Percentiles rank a stretch among this genome's conserved stretches.
phyloP scores from a whole-genome alignment of 23 tunicate species.

The Trididemnum nubilum region DNA sequence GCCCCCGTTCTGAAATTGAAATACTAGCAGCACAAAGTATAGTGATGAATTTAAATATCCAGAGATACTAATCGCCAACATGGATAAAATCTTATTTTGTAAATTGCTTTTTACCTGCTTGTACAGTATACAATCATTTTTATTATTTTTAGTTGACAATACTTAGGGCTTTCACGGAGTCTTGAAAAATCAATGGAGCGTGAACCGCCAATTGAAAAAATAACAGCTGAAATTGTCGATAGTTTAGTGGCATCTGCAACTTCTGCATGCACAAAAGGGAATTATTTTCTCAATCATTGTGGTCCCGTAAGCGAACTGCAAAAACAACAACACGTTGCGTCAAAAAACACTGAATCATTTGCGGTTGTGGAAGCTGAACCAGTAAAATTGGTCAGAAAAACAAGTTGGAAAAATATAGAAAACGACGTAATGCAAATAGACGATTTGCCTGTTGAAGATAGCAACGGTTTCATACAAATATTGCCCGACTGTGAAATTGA shows the following conservation, averaged over 20 bases:
- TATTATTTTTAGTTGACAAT: too few species aligned
- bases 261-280: neutral
- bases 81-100: too few species aligned
- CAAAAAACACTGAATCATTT: neutral
- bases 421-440: neutral
- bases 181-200: constrained; percentile 12
- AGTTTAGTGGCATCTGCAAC: neutral
- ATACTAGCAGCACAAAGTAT: too few species aligned
- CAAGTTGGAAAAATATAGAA: neutral
- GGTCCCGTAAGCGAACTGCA: neutral
- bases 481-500: too few species aligned
- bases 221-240: constrained; percentile 4
- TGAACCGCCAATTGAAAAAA: neutral
- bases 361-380: neutral
- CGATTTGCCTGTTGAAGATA: too few species aligned
- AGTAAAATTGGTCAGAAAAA: neutral
- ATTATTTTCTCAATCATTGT: neutral
- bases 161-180: neutral
- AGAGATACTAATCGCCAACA: too few species aligned
- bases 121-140: too few species aligned
- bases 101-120: too few species aligned
- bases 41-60: too few species aligned
- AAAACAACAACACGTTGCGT: neutral
- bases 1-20: too few species aligned
- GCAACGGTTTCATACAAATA: too few species aligned